Evolutionary conservation across 2,888 invertebrate species (phyloP), one percentile per base, ranked within the genome.

Genomic region (Agonopterix alstromeriana): DNA sequence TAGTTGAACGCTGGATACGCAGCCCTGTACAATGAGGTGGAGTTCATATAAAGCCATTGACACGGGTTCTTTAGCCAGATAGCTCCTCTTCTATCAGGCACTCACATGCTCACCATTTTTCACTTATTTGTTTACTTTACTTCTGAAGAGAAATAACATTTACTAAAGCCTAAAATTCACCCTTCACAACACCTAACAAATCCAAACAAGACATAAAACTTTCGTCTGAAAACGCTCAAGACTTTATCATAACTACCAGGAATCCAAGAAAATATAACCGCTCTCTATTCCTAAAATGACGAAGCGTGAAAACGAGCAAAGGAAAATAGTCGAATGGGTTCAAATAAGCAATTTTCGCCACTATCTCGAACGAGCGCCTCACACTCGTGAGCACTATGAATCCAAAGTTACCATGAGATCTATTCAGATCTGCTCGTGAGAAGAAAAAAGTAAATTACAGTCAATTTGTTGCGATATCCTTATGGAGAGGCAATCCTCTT

Each of bases 381-480:
- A 56, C 60, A 63, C 66, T 76, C 74, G 75, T 79, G 77, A 77
- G 70, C 60, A 57, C 66, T 70, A 83, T 49, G 57, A 60, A 67
- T 66, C 60, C 59, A 59, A 63, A 63, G 65, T 65, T 68, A 60
- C 59, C 67, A 65, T 68, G 65, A 41, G 46, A 48, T 46, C 51
- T 48, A 52, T 69, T 62, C 76, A 74, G 74, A 76, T 79, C 72
- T 70, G 67, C 66, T 73, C 81, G 84, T 84, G 83, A 82, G 82
- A 82, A 80, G 70, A 85, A 86, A 86, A 82, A 82, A 77, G 71
- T 64, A 78, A 80, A 87, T 87, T 86, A 78, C 76, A 71, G 77
- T 77, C 80, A 84, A 85, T 87, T 86, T 82, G 79, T 76, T 77
- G 73, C 71, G 72, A 80, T 81, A 84, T 81, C 83, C 86, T 82